Percentiles rank a stretch among this genome's conserved stretches.
Conservation (phyloP, 2,797 vertebrate species). For the Pipistrellus pygmaeus region DNA sequence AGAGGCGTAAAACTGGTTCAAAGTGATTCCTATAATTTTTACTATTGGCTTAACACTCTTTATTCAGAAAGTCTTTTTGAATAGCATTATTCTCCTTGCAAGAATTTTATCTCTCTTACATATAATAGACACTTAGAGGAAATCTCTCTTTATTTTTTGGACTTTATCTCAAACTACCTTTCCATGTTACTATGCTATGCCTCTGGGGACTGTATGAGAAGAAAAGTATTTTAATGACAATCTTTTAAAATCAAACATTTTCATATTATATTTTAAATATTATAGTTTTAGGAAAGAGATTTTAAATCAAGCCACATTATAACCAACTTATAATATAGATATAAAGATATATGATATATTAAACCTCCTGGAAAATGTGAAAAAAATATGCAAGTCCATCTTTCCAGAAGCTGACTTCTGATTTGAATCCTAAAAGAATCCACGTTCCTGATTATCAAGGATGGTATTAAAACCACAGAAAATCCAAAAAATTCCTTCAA, state of each 20-base stretch:
- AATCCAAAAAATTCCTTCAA: constrained; percentile 19
- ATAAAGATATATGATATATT: not conserved
- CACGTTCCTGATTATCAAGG: not conserved
- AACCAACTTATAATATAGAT: not conserved
- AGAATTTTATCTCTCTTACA: constrained; percentile 43
- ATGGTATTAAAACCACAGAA: constrained; percentile 46
- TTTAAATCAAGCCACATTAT: not conserved
- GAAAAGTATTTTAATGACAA: constrained; percentile 32
- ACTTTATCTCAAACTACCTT: not conserved
- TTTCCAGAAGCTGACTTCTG: not conserved
- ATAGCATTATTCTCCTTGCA: constrained; percentile 46
- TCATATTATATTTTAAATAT: not conserved
- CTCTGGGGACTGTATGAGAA: not conserved
- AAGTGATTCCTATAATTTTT: constrained; percentile 62
- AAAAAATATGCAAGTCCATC: not conserved
- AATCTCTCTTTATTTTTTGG: not conserved
- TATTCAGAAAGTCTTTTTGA: constrained; percentile 54
- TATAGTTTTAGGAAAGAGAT: not conserved
- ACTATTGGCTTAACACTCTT: constrained; percentile 4
- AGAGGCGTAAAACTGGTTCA: constrained; percentile 67
- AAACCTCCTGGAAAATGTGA: not conserved
- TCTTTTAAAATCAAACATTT: constrained; percentile 29
- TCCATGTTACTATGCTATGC: not conserved
- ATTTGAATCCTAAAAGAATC: not conserved
- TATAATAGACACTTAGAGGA: not conserved